A percentile compares a stretch with the other conserved stretches of the same genome.
Evolutionary conservation across 2,888 invertebrate genomes (phyloP).

Genomic region (Odontocolon sp.): DNA sequence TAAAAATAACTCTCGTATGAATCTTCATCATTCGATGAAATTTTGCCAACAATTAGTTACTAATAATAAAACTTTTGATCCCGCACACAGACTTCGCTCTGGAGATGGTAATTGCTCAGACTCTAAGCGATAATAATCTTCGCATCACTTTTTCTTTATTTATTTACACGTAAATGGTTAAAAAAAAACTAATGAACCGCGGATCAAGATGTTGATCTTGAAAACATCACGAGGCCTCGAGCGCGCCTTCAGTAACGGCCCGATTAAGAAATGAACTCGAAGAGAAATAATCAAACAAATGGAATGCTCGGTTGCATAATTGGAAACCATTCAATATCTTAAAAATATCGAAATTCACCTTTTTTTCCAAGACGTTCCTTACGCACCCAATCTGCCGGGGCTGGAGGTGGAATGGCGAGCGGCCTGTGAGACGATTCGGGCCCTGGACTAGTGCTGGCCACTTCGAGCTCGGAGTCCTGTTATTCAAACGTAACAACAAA

Average conservation of each 20-base stretch:
- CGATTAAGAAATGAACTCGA: too few relatives aligned
- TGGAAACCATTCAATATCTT: constrained; percentile 1
- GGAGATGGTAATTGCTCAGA: constrained; percentile 51
- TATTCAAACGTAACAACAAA: constrained; percentile 17
- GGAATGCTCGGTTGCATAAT: too few relatives aligned
- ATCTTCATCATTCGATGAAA: neutral
- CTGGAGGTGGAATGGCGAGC: constrained; percentile 82
- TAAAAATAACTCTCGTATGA: constrained; percentile 5
- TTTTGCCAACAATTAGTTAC: constrained; percentile 25
- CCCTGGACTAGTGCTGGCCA: constrained; percentile 80
- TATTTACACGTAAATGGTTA: constrained; percentile 50
- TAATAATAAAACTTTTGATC: constrained; percentile 30
- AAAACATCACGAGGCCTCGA: neutral
- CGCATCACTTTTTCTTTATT: constrained; percentile 11
- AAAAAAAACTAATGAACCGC: constrained; percentile 9
- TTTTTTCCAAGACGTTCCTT: constrained; percentile 95
- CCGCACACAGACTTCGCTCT: constrained; percentile 28
- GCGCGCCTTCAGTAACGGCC: neutral
- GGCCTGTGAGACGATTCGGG: constrained; percentile 78
- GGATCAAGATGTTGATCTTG: too few relatives aligned
- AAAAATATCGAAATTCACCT: constrained; percentile 97
- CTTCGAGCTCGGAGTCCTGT: constrained; percentile 79
- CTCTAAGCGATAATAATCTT: constrained; percentile 43
- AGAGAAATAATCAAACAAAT: too few relatives aligned
- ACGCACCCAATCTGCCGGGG: constrained; percentile 91